phyloP scores from a whole-genome alignment of 2,888 invertebrate species.

The Teinopalpus imperialis region DNA sequence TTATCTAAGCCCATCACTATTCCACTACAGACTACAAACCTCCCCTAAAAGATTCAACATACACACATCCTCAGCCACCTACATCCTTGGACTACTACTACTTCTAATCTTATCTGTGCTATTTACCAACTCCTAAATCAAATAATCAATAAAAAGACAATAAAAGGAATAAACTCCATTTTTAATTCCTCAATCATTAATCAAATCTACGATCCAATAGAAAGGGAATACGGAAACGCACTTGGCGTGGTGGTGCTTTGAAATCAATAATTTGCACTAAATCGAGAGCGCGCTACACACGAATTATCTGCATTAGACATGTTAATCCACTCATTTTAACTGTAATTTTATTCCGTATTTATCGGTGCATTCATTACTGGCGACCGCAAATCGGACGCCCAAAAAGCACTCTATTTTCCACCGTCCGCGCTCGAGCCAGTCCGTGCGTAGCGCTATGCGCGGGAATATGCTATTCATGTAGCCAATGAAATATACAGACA shows the following conservation, averaged over 20 bases:
- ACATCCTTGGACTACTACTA: too few relatives aligned
- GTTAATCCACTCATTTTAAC: conserved; percentile 82
- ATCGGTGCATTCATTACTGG: conserved; percentile 81
- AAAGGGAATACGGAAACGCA: conserved; percentile 31
- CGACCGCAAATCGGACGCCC: conserved; percentile 78
- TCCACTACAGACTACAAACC: too few relatives aligned
- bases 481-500: conserved; percentile 15
- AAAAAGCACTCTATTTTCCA: conserved; percentile 78
- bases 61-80: too few relatives aligned
- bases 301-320: conserved; percentile 82
- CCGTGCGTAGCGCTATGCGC: conserved; percentile 31
- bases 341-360: conserved; percentile 82
- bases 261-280: conserved; percentile 73
- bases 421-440: conserved; percentile 36
- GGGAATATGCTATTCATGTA: conserved; percentile 18
- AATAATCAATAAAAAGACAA: too few relatives aligned
- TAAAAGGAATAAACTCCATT: too few relatives aligned
- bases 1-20: too few relatives aligned
- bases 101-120: too few relatives aligned
- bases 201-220: conserved; percentile 29
- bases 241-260: conserved; percentile 22
- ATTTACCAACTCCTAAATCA: too few relatives aligned
- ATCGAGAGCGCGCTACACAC: conserved; percentile 66
- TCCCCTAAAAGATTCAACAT: too few relatives aligned
- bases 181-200: background rate